Base-by-base conservation (phyloP, 1,140 invertebrate species). In the Lucilia cuprina region DNA sequence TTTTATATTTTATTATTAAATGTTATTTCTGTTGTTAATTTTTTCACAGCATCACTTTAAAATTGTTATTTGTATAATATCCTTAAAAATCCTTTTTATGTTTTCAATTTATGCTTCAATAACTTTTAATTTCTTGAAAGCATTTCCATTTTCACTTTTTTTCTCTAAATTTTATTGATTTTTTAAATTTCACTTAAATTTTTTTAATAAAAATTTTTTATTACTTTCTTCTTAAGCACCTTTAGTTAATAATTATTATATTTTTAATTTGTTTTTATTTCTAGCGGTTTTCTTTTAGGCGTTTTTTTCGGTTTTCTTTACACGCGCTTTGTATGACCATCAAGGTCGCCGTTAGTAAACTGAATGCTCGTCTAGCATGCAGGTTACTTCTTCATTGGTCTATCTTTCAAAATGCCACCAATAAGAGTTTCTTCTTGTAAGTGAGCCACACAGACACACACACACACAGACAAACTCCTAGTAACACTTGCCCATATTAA, bases 281-380 rank as follows among this genome's bases (percentile, higher is more conserved):
- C 55, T 60, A 17, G 17, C 41, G 17, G 14, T 83, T 65, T 30
- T 74, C 41, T 49, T 75, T 83, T 74, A 8, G n/a, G 34, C 34
- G 35, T 19, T 55, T 60, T 25, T 13, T 78, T 78, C 25, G 25
- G 49, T 9, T 25, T 50, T 77, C 25, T 65, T 70, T 70, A 70
- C 55, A 83, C 77, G 87, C 88, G 89, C 87, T 86, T 85, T 86
- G 65, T 85, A 88, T 89, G 89, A 91, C 89, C 89, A 89, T 89
- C 89, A 91, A 91, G 89, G 89, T 91, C 89, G 89, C 89, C 87
- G 88, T 89, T 89, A 87, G 82, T 85, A 87, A 85, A 88, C 88
- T 88, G 89, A 91, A 90, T 91, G 89, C 77, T 86, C 30, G 50
- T 60, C 74, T 77, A 74, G 35, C 49, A 82, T 82, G 83, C 35